Evolutionary conservation across 1,140 invertebrate genomes (phyloP).

Genomic region (Ceratitis capitata): DNA sequence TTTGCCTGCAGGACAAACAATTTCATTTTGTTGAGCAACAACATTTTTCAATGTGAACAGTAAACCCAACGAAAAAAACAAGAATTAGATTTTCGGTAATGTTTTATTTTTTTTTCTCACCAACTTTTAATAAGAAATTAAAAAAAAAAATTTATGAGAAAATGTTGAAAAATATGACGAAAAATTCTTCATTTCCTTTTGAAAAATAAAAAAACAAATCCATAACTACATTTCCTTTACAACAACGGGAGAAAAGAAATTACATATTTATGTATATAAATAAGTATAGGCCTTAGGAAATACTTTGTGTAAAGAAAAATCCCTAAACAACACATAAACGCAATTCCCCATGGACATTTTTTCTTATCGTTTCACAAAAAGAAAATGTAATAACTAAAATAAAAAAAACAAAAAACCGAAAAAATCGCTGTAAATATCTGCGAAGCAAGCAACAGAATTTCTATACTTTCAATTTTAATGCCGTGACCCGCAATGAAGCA

Average conservation of each 20-base stretch:
- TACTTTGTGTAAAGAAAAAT: conserved; percentile 24
- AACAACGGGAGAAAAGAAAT: background rate
- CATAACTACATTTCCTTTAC: conserved; percentile 8
- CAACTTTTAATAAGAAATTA: background rate
- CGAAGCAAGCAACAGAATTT: background rate
- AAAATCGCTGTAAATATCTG: background rate
- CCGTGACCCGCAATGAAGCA: background rate
- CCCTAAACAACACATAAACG: conserved; percentile 23
- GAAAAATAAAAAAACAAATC: background rate
- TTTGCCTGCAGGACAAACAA: conserved; percentile 41
- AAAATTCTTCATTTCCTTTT: conserved; percentile 40
- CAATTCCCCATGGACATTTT: conserved; percentile 33
- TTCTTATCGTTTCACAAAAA: conserved; percentile 13
- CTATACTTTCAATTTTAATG: background rate
- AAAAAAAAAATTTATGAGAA: background rate
- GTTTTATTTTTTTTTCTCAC: background rate
- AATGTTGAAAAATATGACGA: conserved; percentile 33
- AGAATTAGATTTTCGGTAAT: background rate
- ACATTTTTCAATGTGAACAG: background rate
- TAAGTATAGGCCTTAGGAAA: conserved; percentile 15
- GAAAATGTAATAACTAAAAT: background rate
- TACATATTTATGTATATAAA: background rate
- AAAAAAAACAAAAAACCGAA: background rate
- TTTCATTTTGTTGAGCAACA: conserved; percentile 33
- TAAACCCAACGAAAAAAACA: background rate